Evolutionary conservation across 2,113 vertebrate genomes (phyloP), one percentile per base, ranked within the genome.

Genomic region (Rhineura floridana): DNA sequence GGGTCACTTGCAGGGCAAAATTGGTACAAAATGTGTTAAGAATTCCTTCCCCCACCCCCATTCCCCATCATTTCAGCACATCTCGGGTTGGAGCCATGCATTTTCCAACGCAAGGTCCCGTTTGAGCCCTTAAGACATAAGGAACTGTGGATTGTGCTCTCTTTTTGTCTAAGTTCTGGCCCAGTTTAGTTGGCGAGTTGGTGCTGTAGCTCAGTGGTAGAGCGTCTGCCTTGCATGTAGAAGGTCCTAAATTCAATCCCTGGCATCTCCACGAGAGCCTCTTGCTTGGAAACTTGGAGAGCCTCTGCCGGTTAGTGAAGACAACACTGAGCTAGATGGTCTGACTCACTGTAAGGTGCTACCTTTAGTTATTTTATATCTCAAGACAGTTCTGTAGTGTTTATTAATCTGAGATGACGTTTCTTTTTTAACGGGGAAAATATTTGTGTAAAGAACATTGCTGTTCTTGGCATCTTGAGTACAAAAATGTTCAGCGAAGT

Each of bases 391-490:
- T 94, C 87, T 72, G 46, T 70, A 91, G 12, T n/a, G 89, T 90
- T 92, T 62, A 52, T 69, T 88, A 75, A 81, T 67, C 76, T 55
- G 87, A 93, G 90, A 93, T 90, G 91, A 87, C n/a, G 63, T 77
- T 92, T 88, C 92, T 86, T 93, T 93, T 93, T 93, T 92, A 93
- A 65, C 8, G 30, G 93, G 91, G 87, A 87, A 78, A 93, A 84
- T 52, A 72, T 84, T 93, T 95, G 88, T 67, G 82, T 55, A 81
- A 93, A 92, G 93, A 94, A 92, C 85, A 67, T 46, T 92, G 94
- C 92, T 95, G 88, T 95, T 96, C 88, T 95, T 95, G 95, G 94
- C 95, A 95, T 89, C 80, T 78, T 48, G 46, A 86, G 55, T 92
- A 91, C 96, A 93, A 93, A 87, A 87, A 88, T 46, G 77, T 90